Base-by-base conservation (phyloP, 2,888 invertebrate species). In the Heterodera filipjevi region DNA sequence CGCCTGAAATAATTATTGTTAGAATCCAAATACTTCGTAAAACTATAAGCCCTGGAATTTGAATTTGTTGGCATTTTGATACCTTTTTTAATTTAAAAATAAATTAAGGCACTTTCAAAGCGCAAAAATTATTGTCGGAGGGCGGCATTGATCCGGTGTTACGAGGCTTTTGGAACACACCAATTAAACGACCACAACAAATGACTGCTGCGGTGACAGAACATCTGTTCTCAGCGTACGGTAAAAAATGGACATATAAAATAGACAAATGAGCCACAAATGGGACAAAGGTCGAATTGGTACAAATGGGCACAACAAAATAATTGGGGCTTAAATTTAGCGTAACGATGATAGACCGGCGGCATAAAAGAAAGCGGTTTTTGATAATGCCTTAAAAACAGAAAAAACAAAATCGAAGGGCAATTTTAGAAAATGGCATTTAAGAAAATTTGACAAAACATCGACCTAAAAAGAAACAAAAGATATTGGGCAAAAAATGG, bases 101-200 rank as follows among this genome's bases (percentile, higher is more conserved):
- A 59, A 59, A 59, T 27, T 59, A 32, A 75, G 75, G 75, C 35
- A 72, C 82, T 3, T 81, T 81, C 75, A 93, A 97, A 0, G 97
- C 98, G 0, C 96, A 96, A 93, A 92, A 96, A 81, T 90, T 96
- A 2, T 93, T 96, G 1, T 96, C 97, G 85, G 97, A 99, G 91
- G 98, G 98, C 19, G 98, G 98, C 8, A 93, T 97, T 2, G 98
- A 99, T 91, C 97, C 98, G 0, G 90, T 99, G 53, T 90, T 98
- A 30, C 82, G 87, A 3, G 87, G 88, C 77, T 84, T 88, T 66
- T 86, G 89, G 87, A 82, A 79, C 33, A 85, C 88, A 1, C 86
- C 86, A 22, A 84, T 87, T 44, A 88, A 89, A 79, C 77, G 87
- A 76, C 89, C 89, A 8, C 93, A 98, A 90, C 94, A 96, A 89